These are phyloP conservation scores for Melanerpes aurifrons DNA, from an alignment of 2,113 vertebrate genomes.

Conservation along the genomic window DNA sequence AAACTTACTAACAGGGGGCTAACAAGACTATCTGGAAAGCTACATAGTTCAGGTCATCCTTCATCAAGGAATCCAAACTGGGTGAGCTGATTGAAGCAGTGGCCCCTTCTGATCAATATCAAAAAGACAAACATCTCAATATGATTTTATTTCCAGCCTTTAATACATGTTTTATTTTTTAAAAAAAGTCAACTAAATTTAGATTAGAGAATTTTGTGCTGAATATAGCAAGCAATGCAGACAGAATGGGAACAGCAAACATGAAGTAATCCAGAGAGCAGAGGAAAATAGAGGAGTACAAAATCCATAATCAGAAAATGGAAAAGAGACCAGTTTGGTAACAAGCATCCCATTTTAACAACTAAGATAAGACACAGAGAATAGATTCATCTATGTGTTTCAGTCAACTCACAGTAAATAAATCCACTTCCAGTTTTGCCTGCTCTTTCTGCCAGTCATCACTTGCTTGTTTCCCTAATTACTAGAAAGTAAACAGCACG, in stretches of 20 bases:
- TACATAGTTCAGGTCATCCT: not conserved
- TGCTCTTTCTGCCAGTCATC: not conserved
- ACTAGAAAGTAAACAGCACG: not conserved
- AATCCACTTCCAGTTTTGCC: not conserved
- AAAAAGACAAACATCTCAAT: not conserved
- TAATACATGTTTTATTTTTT: not conserved
- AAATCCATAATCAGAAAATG: not conserved
- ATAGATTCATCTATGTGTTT: not conserved
- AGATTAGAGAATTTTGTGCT: constrained; percentile 4
- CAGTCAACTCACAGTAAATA: not conserved
- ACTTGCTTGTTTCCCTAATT: not conserved
- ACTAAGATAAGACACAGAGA: not conserved
- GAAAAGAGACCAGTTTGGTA: not conserved
- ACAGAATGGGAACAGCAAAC: constrained; percentile 49
- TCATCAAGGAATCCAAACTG: not conserved
- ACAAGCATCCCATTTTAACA: not conserved
- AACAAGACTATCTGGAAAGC: not conserved
- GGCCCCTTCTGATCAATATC: not conserved
- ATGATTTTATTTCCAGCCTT: not conserved
- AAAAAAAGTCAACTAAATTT: constrained; percentile 8
- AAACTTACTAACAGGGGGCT: not conserved
- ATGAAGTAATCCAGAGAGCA: not conserved
- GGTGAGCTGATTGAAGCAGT: not conserved
- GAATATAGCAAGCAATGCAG: constrained; percentile 18
- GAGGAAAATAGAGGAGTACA: not conserved